phyloP scores from a whole-genome alignment of 2,888 invertebrate species.

The Patella ulyssiponensis region DNA sequence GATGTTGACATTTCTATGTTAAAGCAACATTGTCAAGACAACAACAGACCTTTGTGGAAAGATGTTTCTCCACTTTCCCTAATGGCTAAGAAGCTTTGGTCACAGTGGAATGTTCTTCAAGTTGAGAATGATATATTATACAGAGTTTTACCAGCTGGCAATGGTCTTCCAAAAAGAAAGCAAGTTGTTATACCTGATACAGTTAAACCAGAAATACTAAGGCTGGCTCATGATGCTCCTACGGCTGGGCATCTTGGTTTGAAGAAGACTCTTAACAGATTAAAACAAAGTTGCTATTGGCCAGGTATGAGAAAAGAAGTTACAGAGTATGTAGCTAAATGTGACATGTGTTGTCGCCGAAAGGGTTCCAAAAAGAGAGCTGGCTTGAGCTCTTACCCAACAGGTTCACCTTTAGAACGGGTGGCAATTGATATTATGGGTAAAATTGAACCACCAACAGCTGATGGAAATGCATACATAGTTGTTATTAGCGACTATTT shows the following conservation, averaged over 20 bases:
- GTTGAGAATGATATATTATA: background rate
- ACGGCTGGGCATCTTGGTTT: background rate
- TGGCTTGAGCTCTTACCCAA: background rate
- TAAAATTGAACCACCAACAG: constrained; percentile 22
- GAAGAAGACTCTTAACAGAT: background rate
- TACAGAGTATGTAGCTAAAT: background rate
- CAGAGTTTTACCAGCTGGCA: too few relatives aligned
- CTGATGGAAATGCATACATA: constrained; percentile 28
- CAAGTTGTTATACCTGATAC: too few relatives aligned
- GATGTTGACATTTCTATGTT: background rate
- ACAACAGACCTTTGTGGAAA: background rate
- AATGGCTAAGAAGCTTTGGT: background rate
- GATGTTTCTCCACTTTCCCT: background rate
- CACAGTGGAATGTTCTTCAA: background rate
- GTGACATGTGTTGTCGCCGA: background rate
- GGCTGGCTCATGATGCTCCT: background rate
- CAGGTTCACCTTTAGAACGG: constrained; percentile 34
- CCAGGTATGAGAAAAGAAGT: background rate
- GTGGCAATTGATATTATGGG: constrained; percentile 31
- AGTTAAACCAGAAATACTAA: background rate
- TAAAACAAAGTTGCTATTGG: constrained; percentile 6
- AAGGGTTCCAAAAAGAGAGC: background rate
- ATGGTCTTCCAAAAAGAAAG: too few relatives aligned
- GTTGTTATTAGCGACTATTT: constrained; percentile 33
- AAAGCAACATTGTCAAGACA: background rate